These are phyloP conservation scores for Himantopus leucocephalus DNA, from an alignment of 2,113 vertebrate genomes.

Conservation along the genomic window DNA sequence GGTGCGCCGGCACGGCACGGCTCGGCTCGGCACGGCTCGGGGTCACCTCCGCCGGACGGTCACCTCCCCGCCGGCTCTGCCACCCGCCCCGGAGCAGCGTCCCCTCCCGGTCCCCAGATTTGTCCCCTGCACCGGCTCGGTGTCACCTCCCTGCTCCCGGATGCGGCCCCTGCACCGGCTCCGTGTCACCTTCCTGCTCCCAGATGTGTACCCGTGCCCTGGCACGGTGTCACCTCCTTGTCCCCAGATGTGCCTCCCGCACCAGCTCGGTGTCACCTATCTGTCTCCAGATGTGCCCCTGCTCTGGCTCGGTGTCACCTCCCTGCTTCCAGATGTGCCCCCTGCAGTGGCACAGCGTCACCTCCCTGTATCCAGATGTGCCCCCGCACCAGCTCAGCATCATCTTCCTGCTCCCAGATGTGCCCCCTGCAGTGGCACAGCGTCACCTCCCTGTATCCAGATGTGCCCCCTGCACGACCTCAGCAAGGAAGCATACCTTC, in stretches of 20 bases:
- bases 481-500: not conserved
- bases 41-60: not conserved
- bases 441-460: not conserved
- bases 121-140: not conserved
- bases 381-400: rapidly evolving
- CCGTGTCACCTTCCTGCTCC: not conserved
- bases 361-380: not conserved
- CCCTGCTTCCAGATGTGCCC: not conserved
- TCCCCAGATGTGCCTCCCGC: not conserved
- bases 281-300: not conserved
- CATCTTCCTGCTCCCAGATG: not conserved
- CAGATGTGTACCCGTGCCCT: not conserved
- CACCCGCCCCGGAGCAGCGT: not conserved
- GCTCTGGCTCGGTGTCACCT: rapidly evolving
- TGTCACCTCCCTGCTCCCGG: not conserved
- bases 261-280: not conserved
- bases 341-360: too few relatives aligned
- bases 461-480: not conserved
- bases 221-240: too few relatives aligned
- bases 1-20: not conserved
- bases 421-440: too few relatives aligned
- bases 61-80: not conserved
- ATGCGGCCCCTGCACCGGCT: not conserved
- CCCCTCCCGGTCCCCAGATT: not conserved
- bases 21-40: not conserved